Percentiles rank a stretch among this genome's conserved stretches.
phyloP scores from a whole-genome alignment of 2,113 vertebrate genomes.

The Sula dactylatra region DNA sequence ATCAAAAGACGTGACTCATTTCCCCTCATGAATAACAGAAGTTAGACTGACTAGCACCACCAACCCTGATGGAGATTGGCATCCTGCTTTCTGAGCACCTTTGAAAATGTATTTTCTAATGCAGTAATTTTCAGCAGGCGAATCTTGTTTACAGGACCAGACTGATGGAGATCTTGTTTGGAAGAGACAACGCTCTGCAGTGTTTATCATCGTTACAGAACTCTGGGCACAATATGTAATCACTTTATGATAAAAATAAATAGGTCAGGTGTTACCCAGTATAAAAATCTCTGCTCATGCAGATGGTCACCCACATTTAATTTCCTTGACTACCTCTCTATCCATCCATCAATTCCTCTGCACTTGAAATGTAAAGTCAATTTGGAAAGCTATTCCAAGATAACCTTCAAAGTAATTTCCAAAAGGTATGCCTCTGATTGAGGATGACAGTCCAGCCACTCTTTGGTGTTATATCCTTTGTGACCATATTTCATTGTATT shows the following conservation, averaged over 20 bases:
- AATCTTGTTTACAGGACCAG: neutral
- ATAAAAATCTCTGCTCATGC: neutral
- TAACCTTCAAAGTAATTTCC: neutral
- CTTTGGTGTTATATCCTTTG: neutral
- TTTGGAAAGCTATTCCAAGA: conserved; percentile 8
- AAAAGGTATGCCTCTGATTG: neutral
- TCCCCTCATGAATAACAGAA: neutral
- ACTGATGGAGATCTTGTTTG: neutral
- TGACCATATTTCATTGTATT: neutral
- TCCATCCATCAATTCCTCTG: neutral
- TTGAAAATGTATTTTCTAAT: neutral
- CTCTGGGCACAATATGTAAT: neutral
- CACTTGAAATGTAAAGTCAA: neutral
- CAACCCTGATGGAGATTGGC: neutral
- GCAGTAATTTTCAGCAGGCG: neutral
- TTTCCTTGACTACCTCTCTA: neutral
- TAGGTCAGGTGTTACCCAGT: neutral
- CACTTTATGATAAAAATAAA: neutral
- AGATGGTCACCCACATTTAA: neutral
- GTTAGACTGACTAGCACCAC: neutral
- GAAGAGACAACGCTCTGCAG: neutral
- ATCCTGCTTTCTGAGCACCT: neutral
- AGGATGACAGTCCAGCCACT: neutral
- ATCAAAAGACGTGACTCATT: neutral
- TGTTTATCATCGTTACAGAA: neutral